phyloP scores from a whole-genome alignment of 1,140 invertebrate genomes.

The Orius laevigatus region DNA sequence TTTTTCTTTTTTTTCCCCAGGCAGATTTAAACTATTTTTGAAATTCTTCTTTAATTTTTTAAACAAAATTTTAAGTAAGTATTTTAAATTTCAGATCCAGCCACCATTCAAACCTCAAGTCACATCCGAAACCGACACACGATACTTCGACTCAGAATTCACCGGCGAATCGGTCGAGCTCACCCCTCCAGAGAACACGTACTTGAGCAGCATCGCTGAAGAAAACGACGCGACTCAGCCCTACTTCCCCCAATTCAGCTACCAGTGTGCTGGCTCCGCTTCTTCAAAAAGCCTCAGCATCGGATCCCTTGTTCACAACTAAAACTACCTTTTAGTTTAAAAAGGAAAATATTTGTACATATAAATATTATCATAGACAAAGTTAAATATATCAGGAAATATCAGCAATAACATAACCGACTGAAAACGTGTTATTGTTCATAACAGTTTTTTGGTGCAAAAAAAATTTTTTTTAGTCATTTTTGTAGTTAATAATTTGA shows the following conservation, averaged over 20 bases:
- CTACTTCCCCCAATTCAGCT: slow-evolving; percentile 65
- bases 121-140: slow-evolving; percentile 86
- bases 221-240: slow-evolving; percentile 43
- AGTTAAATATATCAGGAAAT: too few species aligned
- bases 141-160: slow-evolving; percentile 96
- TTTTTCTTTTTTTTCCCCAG: too few species aligned
- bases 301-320: slow-evolving; percentile 19
- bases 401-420: too few species aligned
- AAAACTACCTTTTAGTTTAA: background rate
- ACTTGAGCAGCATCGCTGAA: slow-evolving; percentile 47
- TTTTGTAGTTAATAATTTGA: too few species aligned
- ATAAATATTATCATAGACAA: too few species aligned
- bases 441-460: too few species aligned
- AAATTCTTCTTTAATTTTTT: too few species aligned
- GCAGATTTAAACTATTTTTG: too few species aligned
- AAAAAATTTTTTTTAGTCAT: too few species aligned
- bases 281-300: slow-evolving; percentile 18
- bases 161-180: slow-evolving; percentile 93
- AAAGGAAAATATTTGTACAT: too few species aligned
- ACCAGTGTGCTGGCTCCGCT: slow-evolving; percentile 27
- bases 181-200: slow-evolving; percentile 71
- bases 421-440: too few species aligned
- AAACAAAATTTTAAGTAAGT: too few species aligned
- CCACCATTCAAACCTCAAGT: slow-evolving; percentile 95
- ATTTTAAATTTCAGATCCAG: slow-evolving; percentile 42